These are phyloP conservation scores for Zoanthus sansibaricus DNA, from an alignment of 92 coral and sea anemone genomes.

Conservation along the genomic window DNA sequence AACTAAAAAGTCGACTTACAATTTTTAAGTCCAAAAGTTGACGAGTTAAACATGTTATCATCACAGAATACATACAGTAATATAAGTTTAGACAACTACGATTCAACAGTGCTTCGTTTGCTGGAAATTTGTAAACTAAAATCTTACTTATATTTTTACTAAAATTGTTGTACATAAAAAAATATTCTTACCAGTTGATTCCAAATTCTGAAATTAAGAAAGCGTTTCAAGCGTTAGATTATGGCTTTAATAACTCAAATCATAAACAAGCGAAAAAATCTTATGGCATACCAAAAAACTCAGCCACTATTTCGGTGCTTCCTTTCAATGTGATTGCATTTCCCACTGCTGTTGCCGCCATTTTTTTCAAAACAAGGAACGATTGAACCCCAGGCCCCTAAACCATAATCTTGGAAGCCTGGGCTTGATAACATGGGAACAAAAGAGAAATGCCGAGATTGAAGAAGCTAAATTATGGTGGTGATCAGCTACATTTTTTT, in stretches of 20 bases:
- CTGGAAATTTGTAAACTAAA: background rate
- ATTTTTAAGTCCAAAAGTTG: too few relatives aligned
- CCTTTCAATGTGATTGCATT: conserved; percentile 95
- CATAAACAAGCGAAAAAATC: background rate
- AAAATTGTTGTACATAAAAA: background rate
- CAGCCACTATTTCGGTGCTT: conserved; percentile 94
- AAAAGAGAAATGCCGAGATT: too few relatives aligned
- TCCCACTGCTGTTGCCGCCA: conserved; percentile 93
- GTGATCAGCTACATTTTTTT: too few relatives aligned
- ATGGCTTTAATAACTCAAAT: background rate
- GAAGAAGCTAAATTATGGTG: too few relatives aligned
- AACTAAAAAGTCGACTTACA: too few relatives aligned
- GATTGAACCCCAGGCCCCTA: conserved; percentile 22
- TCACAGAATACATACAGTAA: too few relatives aligned
- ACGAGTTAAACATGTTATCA: too few relatives aligned
- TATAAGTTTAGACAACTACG: too few relatives aligned
- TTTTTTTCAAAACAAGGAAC: conserved; percentile 62
- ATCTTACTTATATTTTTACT: background rate
- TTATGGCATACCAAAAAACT: conserved; percentile 83
- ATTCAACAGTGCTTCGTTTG: background rate
- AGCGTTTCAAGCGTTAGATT: background rate
- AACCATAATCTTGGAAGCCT: too few relatives aligned
- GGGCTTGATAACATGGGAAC: too few relatives aligned
- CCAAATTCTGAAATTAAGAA: conserved; percentile 82
- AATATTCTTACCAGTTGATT: conserved; percentile 85